Conservation (phyloP, 2,113 vertebrate genomes). For the Forbesichthys agassizii region DNA sequence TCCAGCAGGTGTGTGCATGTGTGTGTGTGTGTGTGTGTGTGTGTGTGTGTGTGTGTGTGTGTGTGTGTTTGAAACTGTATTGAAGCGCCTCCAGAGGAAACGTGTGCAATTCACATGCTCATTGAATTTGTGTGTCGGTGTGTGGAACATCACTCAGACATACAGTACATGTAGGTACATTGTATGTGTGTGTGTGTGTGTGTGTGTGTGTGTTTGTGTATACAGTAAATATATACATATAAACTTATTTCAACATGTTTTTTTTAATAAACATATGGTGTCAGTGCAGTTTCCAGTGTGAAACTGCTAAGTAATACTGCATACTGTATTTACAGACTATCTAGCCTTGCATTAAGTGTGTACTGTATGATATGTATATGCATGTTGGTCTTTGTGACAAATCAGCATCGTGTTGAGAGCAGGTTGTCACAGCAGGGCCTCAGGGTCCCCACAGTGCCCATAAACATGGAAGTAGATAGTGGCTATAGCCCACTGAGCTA, state of each 20-base stretch:
- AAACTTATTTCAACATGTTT: background rate
- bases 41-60: background rate
- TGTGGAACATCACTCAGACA: background rate
- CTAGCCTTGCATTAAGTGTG: background rate
- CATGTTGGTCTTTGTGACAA: constrained; percentile 4
- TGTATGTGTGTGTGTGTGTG: background rate
- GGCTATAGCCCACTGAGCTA: constrained; percentile 13
- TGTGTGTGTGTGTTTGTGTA: background rate
- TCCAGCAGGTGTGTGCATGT: no score
- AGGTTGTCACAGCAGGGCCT: constrained; percentile 69
- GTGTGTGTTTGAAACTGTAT: background rate
- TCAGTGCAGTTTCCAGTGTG: no score
- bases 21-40: no score
- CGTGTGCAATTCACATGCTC: no score
- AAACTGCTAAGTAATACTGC: no score
- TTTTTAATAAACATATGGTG: background rate
- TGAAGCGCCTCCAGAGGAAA: no score
- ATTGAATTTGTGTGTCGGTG: background rate
- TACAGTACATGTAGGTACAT: no score
- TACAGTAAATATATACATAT: background rate
- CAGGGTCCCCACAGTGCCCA: constrained; percentile 27
- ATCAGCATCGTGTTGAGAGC: constrained; percentile 8
- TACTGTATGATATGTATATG: background rate
- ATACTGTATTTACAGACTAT: no score
- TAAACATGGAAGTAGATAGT: constrained; percentile 33